Percentiles rank a stretch among this genome's conserved stretches.
phyloP scores from a whole-genome alignment of 2,797 vertebrate genomes.

The Sebastes nivosus region DNA sequence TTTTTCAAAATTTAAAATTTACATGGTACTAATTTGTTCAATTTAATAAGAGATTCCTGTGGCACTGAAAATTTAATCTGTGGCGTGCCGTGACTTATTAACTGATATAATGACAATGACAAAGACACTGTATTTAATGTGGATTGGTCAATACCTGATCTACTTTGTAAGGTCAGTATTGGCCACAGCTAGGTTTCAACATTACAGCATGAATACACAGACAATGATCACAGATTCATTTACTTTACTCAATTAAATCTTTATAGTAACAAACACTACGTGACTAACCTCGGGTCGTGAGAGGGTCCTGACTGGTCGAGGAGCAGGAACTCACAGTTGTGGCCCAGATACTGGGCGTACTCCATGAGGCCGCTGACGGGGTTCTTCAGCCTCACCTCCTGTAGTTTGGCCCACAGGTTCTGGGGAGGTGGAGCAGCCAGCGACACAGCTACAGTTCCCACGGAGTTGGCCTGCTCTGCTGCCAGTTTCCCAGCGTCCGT shows the following conservation, averaged over 20 bases:
- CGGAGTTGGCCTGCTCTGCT: slow-evolving; percentile 15
- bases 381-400: slow-evolving; percentile 92
- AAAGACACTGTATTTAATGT: background rate
- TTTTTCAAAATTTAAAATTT: background rate
- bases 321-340: slow-evolving; percentile 91
- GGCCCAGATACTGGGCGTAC: slow-evolving; percentile 90
- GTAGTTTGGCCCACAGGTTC: slow-evolving; percentile 85
- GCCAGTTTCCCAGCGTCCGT: slow-evolving; percentile 63
- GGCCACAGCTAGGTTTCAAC: background rate
- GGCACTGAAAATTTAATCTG: background rate
- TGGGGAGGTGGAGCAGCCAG: slow-evolving; percentile 84
- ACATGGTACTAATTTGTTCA: background rate
- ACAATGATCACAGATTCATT: background rate
- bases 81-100: background rate
- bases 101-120: background rate
- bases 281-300: slow-evolving; percentile 92
- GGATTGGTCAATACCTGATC: background rate
- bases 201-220: background rate
- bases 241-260: background rate
- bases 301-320: slow-evolving; percentile 94
- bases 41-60: background rate
- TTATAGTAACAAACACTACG: background rate
- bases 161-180: background rate
- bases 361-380: slow-evolving; percentile 94
- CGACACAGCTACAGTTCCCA: slow-evolving; percentile 82